Evolutionary conservation across 1,140 invertebrate genomes (phyloP).

Genomic region (Tetramorium alpestre): DNA sequence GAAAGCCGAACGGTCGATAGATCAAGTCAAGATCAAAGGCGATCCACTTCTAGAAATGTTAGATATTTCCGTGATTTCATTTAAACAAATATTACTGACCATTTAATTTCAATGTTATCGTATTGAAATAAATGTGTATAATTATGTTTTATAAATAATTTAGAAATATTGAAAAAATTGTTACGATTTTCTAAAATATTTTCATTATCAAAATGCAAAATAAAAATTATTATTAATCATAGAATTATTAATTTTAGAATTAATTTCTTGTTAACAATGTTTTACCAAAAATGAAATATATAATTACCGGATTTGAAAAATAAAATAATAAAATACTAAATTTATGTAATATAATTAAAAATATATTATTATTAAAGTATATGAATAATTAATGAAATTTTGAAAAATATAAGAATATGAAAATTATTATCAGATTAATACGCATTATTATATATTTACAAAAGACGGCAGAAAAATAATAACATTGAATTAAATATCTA

Average conservation of each 20-base stretch:
- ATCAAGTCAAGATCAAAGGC: slow-evolving; percentile 50
- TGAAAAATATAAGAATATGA: not conserved
- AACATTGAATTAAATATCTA: not conserved
- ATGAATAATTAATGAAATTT: not conserved
- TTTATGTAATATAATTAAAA: not conserved
- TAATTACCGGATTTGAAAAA: slow-evolving; percentile 2
- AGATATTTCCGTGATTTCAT: not conserved
- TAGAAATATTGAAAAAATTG: slow-evolving; percentile 1
- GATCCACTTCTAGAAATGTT: slow-evolving; percentile 15
- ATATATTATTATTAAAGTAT: not conserved
- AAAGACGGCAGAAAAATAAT: not conserved
- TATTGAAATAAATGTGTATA: not conserved
- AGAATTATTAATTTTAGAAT: not conserved
- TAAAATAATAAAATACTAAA: slow-evolving; percentile 7
- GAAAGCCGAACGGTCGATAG: slow-evolving; percentile 43
- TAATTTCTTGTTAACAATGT: not conserved
- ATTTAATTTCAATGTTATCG: not conserved
- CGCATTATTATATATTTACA: not conserved
- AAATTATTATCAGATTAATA: not conserved
- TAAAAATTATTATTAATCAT: not conserved
- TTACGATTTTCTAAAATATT: not conserved
- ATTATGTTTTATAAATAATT: not conserved
- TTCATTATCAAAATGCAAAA: not conserved
- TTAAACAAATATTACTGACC: not conserved
- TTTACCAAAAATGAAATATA: not conserved